Evolutionary conservation across 2,888 invertebrate genomes (phyloP), one percentile per base, ranked within the genome.

Genomic region (Boloria selene): DNA sequence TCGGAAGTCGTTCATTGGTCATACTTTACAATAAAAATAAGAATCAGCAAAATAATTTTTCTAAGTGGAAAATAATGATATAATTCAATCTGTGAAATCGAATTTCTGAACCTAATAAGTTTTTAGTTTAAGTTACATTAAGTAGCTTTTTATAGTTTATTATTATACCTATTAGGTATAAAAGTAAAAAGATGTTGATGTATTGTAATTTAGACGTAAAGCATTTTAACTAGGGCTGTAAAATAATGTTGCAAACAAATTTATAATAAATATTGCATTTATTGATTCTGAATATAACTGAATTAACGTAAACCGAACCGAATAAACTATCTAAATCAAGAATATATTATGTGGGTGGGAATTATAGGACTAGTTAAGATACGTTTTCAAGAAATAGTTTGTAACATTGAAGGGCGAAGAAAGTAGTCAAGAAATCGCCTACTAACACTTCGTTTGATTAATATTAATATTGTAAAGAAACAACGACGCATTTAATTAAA

Each of bases 1-100:
- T 79, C 79, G 85, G 85, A 86, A 84, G 81, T 71, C 38, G 53
- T 64, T 53, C n/a, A 38, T 31, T 60, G 42, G 31, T 17, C 13
- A 26, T 53, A 38, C 2, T 38, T 38, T 52, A 1, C n/a, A n/a
- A n/a, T 56, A 45, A n/a, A 45, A 56, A 13, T 13, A 13, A 54
- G 16, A 38, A 13, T 44, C 0, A 38, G 31, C 31, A 31, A 10
- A 16, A 17, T 7, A 56, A 4, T 56, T 45, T 22, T 45, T 26
- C 13, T 14, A 17, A 31, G 38, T 5, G 26, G 4, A 10, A 14
- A n/a, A 47, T 26, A 56, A 18, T 22, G 14, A 6, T 6, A 10
- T 45, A 44, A 22, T 45, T 22, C 18, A 56, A 45, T 50, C 10
- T 17, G 10, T 38, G 31, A 10, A 31, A 38, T 38, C 31, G 31